Evolutionary conservation across 2,888 invertebrate species (phyloP).

Genomic region (Ophioninae sp.): DNA sequence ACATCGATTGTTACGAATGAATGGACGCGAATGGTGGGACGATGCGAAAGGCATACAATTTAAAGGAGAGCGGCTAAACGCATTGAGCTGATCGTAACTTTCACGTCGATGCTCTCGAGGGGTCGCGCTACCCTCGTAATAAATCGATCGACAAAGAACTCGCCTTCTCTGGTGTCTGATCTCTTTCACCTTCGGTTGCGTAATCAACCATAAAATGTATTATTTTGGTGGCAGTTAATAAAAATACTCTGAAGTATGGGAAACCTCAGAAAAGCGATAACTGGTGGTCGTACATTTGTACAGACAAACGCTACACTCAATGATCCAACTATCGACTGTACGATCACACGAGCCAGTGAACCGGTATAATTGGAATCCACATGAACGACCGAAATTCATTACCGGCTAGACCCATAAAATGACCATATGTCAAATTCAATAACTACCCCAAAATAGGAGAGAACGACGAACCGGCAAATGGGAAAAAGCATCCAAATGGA

Average conservation of each 20-base stretch:
- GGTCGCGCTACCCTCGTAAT: slow-evolving; percentile 25
- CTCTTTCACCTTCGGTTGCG: slow-evolving; percentile 16
- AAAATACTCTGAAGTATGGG: background rate
- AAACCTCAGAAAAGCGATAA: background rate
- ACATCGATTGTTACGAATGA: slow-evolving; percentile 71
- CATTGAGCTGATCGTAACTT: slow-evolving; percentile 54
- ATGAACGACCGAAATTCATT: background rate
- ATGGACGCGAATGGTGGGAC: slow-evolving; percentile 51
- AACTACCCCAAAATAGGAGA: background rate
- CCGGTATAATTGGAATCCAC: background rate
- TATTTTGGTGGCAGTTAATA: background rate
- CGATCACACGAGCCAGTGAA: background rate
- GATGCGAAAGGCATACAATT: slow-evolving; percentile 4
- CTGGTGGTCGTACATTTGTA: background rate
- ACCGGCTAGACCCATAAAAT: background rate
- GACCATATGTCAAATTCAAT: background rate
- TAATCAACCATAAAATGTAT: slow-evolving; percentile 1
- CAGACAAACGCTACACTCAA: background rate
- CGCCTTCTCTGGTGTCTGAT: slow-evolving; percentile 15
- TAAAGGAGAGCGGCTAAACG: slow-evolving; percentile 51
- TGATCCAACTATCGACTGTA: background rate
- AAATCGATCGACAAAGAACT: slow-evolving; percentile 32
- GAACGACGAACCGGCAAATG: background rate
- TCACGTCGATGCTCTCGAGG: slow-evolving; percentile 42
- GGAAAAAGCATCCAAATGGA: background rate